phyloP scores from a whole-genome alignment of 2,888 invertebrate genomes.

The Anarsia innoxiella region DNA sequence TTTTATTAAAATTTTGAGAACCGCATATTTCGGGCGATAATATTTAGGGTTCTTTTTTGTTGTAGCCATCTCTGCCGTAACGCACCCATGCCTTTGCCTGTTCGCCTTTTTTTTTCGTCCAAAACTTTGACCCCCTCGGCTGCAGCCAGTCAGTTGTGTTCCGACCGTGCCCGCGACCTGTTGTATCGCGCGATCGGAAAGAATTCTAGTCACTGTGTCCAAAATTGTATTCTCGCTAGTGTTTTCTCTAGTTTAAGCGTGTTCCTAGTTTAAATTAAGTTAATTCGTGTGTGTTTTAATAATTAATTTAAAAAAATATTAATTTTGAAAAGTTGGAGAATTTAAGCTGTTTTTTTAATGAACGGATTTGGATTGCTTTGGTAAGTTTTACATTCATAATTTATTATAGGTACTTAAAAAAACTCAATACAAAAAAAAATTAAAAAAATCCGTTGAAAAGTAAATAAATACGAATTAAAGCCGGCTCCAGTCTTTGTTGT shows the following conservation, averaged over 20 bases:
- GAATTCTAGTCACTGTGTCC: conserved; percentile 71
- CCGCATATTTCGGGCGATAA: conserved; percentile 44
- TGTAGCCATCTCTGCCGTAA: conserved; percentile 68
- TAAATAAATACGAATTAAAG: no score
- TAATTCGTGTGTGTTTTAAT: conserved; percentile 23
- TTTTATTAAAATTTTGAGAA: conserved; percentile 47
- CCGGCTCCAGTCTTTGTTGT: no score
- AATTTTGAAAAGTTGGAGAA: no score
- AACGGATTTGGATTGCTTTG: conserved; percentile 71
- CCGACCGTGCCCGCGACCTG: conserved; percentile 63
- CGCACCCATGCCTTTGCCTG: conserved; percentile 68
- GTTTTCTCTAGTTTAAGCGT: conserved; percentile 18
- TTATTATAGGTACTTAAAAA: no score
- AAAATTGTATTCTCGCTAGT: conserved; percentile 46
- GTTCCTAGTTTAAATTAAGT: conserved; percentile 37
- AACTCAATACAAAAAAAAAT: no score
- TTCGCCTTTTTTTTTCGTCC: conserved; percentile 59
- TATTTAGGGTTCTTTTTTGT: conserved; percentile 74
- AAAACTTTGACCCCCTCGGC: conserved; percentile 60
- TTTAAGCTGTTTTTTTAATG: conserved; percentile 47
- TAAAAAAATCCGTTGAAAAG: no score
- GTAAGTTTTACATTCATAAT: no score
- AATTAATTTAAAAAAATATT: no score
- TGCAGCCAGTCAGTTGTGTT: conserved; percentile 52
- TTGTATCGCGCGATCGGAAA: conserved; percentile 51